Conservation (phyloP, 2,888 invertebrate species). For the Pterobdella sp. region DNA sequence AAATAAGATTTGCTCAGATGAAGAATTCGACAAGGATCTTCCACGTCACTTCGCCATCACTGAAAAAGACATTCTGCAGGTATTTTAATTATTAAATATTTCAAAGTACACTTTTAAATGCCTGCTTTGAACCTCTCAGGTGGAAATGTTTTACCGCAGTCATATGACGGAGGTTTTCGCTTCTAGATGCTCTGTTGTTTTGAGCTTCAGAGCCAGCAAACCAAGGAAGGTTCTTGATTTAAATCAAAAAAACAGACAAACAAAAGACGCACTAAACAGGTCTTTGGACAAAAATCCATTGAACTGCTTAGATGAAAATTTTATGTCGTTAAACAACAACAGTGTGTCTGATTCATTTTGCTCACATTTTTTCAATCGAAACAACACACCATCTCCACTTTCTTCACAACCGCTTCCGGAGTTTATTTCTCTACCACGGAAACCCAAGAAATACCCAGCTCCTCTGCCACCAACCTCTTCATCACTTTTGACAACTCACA, state of each 20-base stretch:
- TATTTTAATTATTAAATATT: not conserved
- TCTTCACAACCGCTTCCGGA: not conserved
- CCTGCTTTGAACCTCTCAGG: slow-evolving; percentile 43
- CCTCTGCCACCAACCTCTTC: not conserved
- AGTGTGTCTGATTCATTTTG: too few relatives aligned
- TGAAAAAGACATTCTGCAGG: slow-evolving; percentile 23
- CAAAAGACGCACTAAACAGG: too few relatives aligned
- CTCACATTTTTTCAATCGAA: too few relatives aligned
- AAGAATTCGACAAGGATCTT: not conserved
- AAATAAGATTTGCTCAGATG: not conserved
- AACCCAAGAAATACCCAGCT: too few relatives aligned
- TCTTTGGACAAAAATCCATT: too few relatives aligned
- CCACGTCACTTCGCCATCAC: slow-evolving; percentile 6
- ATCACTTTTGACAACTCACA: not conserved
- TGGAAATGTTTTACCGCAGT: slow-evolving; percentile 56
- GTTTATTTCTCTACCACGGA: too few relatives aligned
- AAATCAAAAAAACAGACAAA: too few relatives aligned
- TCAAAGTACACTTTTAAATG: not conserved
- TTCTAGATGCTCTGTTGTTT: slow-evolving; percentile 63
- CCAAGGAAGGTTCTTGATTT: not conserved
- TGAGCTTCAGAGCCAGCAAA: slow-evolving; percentile 44
- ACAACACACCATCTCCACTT: not conserved
- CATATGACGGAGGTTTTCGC: slow-evolving; percentile 71
- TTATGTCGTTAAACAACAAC: too few relatives aligned
- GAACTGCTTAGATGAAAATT: too few relatives aligned